Evolutionary conservation across 2,888 invertebrate genomes (phyloP), one percentile per base, ranked within the genome.

Genomic region (Hirtodrosophila confusa): DNA sequence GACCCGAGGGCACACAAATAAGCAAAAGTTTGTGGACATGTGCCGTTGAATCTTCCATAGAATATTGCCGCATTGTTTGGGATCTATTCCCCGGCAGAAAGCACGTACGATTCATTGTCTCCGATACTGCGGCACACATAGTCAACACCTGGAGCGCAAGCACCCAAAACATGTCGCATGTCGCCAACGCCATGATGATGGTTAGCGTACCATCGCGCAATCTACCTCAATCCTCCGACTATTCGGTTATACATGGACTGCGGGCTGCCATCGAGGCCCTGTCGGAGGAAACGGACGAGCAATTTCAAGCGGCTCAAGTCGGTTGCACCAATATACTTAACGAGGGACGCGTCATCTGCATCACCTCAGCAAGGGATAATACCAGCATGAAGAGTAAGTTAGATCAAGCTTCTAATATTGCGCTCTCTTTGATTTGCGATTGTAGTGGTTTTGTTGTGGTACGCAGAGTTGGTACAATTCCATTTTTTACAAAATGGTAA

Each of bases 21-120:
- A 95, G 95, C 69, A 99, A 99, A 92, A 96, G 97, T 0, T 91
- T 99, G 54, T 99, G 99, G 99, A 99, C 98, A 0, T 98, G 97
- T 88, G 96, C 97, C 75, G 97, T 99, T 0, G 99, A 99, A 93
- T 96, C 97, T 1, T 96, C 97, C 0, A 94, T 99, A 63, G 99
- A 99, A 91, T 99, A 99, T 90, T 97, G 98, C 85, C 94, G 99
- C 24, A 97, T 99, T 78, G 97, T 98, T 0, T 98, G 97, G 96
- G 99, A 99, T 92, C 93, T 99, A n/a, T 99, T 97, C 93, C 98
- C 98, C 0, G 94, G 94, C 63, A 96, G 96, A 64, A 97, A 97
- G 93, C 92, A 97, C 91, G 96, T 97, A 12, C 93, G 97, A 62
- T 96, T 98, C 91, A 95, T 97, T 54, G 95, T 97, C 0, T 97